Conservation (phyloP, 2,113 vertebrate species). For the Dolichallabes microphthalmus region DNA sequence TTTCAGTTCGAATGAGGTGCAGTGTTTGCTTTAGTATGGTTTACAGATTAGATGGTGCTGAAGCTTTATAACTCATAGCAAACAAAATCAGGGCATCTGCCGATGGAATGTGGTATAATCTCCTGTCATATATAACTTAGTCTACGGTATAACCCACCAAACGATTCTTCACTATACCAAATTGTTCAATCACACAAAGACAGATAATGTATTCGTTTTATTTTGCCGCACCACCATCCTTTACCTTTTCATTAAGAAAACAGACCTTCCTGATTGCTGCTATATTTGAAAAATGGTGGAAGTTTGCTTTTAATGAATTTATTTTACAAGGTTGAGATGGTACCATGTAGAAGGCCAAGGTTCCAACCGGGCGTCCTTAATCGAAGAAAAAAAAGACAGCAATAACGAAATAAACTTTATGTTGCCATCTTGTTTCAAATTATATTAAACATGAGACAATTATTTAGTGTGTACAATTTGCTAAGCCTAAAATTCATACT, state of each 20-base stretch:
- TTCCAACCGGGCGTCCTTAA: too few relatives aligned
- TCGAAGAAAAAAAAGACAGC: too few relatives aligned
- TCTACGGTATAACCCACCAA: slow-evolving; percentile 32
- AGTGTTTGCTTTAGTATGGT: background rate
- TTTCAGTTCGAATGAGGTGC: slow-evolving; percentile 20
- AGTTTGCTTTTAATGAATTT: background rate
- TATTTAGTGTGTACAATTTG: background rate
- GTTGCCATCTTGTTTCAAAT: too few relatives aligned
- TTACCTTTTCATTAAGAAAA: background rate
- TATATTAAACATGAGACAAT: too few relatives aligned
- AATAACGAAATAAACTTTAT: too few relatives aligned
- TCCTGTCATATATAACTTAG: slow-evolving; percentile 23
- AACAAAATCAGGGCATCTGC: slow-evolving; percentile 42
- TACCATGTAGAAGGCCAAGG: too few relatives aligned
- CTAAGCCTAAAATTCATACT: background rate
- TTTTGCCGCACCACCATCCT: slow-evolving; percentile 1
- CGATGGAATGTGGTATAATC: slow-evolving; percentile 37
- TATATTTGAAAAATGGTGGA: background rate
- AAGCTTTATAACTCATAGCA: slow-evolving; percentile 41
- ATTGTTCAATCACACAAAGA: background rate
- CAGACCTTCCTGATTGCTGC: background rate
- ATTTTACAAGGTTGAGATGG: background rate
- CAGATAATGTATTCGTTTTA: background rate
- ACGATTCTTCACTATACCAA: slow-evolving; percentile 6
- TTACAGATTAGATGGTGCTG: slow-evolving; percentile 22